phyloP scores from a whole-genome alignment of 2,888 invertebrate genomes.

The Pasiphila rectangulata region DNA sequence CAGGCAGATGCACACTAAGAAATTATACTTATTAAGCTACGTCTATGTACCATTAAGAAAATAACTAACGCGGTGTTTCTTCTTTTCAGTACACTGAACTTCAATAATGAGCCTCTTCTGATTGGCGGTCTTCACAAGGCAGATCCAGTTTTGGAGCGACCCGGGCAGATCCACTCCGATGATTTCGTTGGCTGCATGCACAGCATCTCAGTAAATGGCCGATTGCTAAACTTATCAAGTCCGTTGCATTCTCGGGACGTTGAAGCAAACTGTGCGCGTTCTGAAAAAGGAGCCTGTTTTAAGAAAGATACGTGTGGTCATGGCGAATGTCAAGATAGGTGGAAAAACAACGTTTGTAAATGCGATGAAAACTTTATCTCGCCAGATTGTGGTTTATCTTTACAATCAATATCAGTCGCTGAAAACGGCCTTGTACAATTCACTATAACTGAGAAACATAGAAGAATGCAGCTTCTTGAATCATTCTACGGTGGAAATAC shows the following conservation, averaged over 20 bases:
- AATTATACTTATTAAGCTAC: too few relatives aligned
- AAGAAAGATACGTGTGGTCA: slow-evolving; percentile 77
- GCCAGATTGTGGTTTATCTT: slow-evolving; percentile 88
- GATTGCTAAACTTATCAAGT: slow-evolving; percentile 88
- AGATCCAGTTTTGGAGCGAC: slow-evolving; percentile 92
- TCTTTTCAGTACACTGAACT: slow-evolving; percentile 90
- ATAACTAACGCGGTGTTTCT: slow-evolving; percentile 21
- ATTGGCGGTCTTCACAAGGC: slow-evolving; percentile 92
- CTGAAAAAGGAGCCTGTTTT: slow-evolving; percentile 83
- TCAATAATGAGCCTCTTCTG: slow-evolving; percentile 92
- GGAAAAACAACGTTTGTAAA: slow-evolving; percentile 87
- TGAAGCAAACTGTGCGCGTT: slow-evolving; percentile 87
- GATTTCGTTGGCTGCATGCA: slow-evolving; percentile 97
- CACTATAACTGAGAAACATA: slow-evolving; percentile 89
- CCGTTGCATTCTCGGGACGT: slow-evolving; percentile 88
- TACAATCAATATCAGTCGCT: slow-evolving; percentile 89
- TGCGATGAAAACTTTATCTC: slow-evolving; percentile 87
- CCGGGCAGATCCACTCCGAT: slow-evolving; percentile 94
- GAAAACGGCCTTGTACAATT: slow-evolving; percentile 90
- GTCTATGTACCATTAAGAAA: too few relatives aligned
- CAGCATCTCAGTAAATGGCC: slow-evolving; percentile 93
- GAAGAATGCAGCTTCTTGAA: slow-evolving; percentile 92
- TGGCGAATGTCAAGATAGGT: slow-evolving; percentile 90
- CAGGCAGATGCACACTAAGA: too few relatives aligned
- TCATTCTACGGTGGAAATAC: slow-evolving; percentile 87